Evolutionary conservation across 2,888 invertebrate species (phyloP).

Genomic region (Limenitis camilla): DNA sequence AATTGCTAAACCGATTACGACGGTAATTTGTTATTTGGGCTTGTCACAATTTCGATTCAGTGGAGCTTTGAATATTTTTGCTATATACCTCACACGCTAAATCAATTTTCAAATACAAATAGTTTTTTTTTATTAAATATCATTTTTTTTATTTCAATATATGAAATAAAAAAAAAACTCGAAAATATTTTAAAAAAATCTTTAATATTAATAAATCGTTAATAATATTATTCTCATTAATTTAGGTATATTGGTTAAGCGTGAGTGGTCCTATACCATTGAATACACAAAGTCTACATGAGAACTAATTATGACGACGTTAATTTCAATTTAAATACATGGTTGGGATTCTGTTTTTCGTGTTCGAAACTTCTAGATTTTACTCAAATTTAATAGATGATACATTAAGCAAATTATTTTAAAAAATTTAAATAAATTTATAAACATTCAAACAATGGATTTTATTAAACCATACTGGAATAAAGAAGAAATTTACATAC

Average conservation of each 20-base stretch:
- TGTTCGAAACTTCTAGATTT: too few species aligned
- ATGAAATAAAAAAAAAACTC: not conserved
- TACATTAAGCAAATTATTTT: too few species aligned
- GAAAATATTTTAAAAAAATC: not conserved
- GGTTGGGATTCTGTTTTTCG: too few species aligned
- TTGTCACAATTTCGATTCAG: not conserved
- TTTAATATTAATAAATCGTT: too few species aligned
- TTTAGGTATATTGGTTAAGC: constrained; percentile 3
- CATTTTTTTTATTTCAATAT: not conserved
- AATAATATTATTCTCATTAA: too few species aligned
- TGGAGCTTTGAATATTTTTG: constrained; percentile 15
- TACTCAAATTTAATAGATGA: too few species aligned
- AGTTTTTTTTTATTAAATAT: not conserved
- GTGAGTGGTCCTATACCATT: constrained; percentile 7
- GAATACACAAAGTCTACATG: constrained; percentile 7
- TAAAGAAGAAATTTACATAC: too few species aligned
- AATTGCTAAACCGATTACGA: constrained; percentile 14
- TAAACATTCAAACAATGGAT: too few species aligned
- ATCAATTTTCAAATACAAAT: not conserved
- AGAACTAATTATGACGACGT: not conserved
- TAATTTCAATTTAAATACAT: not conserved
- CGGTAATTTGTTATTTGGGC: not conserved
- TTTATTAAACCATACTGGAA: too few species aligned
- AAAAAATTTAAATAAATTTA: too few species aligned
- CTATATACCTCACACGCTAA: constrained; percentile 15